Conservation (phyloP, 2,797 vertebrate species). For the Muscicapa striata region DNA sequence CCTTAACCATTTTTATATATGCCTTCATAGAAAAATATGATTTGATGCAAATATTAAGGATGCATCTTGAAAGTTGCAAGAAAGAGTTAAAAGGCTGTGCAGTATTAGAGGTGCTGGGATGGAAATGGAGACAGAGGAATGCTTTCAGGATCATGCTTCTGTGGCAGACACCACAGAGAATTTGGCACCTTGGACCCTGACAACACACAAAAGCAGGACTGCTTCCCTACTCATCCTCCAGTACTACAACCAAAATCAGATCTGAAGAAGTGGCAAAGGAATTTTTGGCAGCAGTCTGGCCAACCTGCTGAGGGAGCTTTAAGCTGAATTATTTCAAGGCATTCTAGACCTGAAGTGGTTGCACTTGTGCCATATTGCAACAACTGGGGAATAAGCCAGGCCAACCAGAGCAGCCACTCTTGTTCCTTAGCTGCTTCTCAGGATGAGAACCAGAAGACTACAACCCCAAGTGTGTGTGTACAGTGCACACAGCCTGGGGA, state of each 20-base stretch:
- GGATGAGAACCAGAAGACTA: not conserved
- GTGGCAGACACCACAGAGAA: not conserved
- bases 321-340: not conserved
- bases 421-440: not conserved
- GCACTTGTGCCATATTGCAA: not conserved
- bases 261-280: not conserved
- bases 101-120: not conserved
- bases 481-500: not conserved
- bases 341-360: not conserved
- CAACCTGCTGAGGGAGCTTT: not conserved
- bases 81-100: not conserved
- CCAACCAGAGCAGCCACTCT: not conserved
- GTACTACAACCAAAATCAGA: not conserved
- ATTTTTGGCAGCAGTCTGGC: not conserved
- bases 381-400: not conserved
- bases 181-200: not conserved
- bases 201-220: not conserved
- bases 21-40: not conserved
- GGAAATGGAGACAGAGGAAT: not conserved
- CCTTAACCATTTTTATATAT: not conserved
- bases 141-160: not conserved
- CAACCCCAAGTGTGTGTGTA: not conserved
- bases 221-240: not conserved
- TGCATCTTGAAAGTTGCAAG: not conserved
- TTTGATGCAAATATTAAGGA: not conserved